Conservation (phyloP, 2,888 invertebrate species). For the Gryllus longicercus region DNA sequence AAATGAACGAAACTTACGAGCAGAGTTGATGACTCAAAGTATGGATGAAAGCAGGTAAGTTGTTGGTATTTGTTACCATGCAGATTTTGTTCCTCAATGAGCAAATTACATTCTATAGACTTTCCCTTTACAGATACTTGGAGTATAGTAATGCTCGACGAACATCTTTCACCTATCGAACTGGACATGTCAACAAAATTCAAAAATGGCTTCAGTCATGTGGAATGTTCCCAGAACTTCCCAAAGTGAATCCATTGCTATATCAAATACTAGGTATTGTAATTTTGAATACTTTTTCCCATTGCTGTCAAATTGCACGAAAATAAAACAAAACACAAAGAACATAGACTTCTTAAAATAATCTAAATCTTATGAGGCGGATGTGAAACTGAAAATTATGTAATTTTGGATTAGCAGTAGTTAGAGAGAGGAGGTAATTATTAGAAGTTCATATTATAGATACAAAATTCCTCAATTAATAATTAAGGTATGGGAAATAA, state of each 20-base stretch:
- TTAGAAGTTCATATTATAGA: too few relatives aligned
- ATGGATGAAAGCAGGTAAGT: constrained; percentile 39
- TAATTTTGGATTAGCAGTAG: too few relatives aligned
- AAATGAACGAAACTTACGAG: constrained; percentile 44
- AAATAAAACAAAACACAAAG: too few relatives aligned
- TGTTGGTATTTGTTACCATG: constrained; percentile 20
- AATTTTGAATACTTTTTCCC: background rate
- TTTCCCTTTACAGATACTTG: constrained; percentile 53
- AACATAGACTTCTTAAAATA: too few relatives aligned
- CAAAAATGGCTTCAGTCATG: constrained; percentile 23
- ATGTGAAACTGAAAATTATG: too few relatives aligned
- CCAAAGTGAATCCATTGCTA: background rate
- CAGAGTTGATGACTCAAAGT: constrained; percentile 44
- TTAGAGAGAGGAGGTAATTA: too few relatives aligned
- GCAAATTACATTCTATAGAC: too few relatives aligned
- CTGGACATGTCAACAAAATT: constrained; percentile 3
- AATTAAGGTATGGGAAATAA: too few relatives aligned
- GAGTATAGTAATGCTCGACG: constrained; percentile 77
- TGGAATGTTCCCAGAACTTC: constrained; percentile 11
- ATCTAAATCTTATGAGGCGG: too few relatives aligned
- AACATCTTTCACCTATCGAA: constrained; percentile 59
- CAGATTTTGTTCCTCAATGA: background rate
- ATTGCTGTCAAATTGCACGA: too few relatives aligned
- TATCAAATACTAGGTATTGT: constrained; percentile 28
- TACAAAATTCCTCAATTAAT: too few relatives aligned